Evolutionary conservation across 2,113 vertebrate genomes (phyloP), one percentile per base, ranked within the genome.

Genomic region (Pteropus alecto): DNA sequence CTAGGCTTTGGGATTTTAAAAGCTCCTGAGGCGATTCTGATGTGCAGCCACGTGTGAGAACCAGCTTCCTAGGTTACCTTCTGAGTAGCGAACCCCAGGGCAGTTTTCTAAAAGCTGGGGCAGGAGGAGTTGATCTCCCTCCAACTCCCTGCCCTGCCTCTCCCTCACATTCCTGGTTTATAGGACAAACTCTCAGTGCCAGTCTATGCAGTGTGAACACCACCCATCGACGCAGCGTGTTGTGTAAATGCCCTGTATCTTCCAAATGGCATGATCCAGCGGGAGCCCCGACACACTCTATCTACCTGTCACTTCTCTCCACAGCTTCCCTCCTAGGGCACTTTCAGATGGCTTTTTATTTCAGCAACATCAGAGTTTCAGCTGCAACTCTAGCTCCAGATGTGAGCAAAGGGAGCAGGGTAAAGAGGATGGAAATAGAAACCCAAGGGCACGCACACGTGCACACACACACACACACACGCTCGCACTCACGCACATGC

Each of bases 371-470:
- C 46, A 60, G 71, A 63, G 14, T 74, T 90, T 51, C 43, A 24
- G 12, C 24, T 28, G 38, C 22, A 76, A 19, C 60, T 60, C 15
- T 68, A 63, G 68, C 33, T 87, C 67, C 10, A 63, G 6, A 13
- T 90, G 78, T 46, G 63, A 78, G 68, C 48, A 51, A 63, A 26
- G 61, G 79, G 63, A 54, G 33, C 5, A 78, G 74, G 70, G 71
- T n/a, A 74, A 89, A 92, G 63, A 46, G 35, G 4, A n/a, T 73
- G 22, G 73, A 92, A 95, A 92, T 24, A 71, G n/a, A n/a, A n/a
- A n/a, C 18, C 38, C 67, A 48, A 26, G 83, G 61, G 46, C 84
- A 56, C 38, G 51, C 51, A 19, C 48, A 21, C 11, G 48, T 43
- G 46, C 28, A 11, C 65, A 28, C 13, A 5, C 21, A 6, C 33